phyloP scores from a whole-genome alignment of 2,888 invertebrate species.

The Metalampra italica region DNA sequence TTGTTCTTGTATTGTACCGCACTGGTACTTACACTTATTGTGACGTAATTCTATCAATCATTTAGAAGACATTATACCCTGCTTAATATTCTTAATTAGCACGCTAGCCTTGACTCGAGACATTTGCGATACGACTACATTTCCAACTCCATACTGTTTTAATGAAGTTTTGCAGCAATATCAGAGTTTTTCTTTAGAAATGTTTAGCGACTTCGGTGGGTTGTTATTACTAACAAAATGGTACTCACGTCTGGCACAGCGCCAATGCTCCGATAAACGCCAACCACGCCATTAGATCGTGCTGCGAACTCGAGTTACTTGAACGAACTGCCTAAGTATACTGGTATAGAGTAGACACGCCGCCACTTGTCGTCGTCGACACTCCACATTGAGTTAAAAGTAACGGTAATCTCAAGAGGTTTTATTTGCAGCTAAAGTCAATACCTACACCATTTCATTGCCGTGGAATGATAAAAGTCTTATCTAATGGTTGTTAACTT shows the following conservation, averaged over 20 bases:
- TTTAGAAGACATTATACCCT: neutral
- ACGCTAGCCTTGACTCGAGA: neutral
- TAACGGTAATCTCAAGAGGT: conserved; percentile 41
- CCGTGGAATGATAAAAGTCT: conserved; percentile 17
- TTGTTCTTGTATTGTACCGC: no score
- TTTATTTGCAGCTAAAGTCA: conserved; percentile 35
- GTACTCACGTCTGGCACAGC: conserved; percentile 59
- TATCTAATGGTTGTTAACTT: neutral
- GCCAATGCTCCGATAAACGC: conserved; percentile 50
- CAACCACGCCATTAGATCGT: conserved; percentile 44
- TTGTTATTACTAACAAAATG: conserved; percentile 22
- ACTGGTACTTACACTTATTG: no score
- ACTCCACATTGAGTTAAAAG: conserved; percentile 17
- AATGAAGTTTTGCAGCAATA: no score
- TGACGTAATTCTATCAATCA: neutral
- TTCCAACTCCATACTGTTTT: no score
- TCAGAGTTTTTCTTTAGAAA: no score
- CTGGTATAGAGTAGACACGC: no score
- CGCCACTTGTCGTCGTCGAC: conserved; percentile 1
- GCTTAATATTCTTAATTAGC: neutral
- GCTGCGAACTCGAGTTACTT: conserved; percentile 32
- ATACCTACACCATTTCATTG: conserved; percentile 15
- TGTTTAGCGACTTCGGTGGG: neutral
- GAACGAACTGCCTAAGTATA: conserved; percentile 39
- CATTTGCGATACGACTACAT: no score